Percentiles rank a stretch among this genome's conserved stretches.
Conservation (phyloP, 2,113 vertebrate species). For the Eretmochelys imbricata region DNA sequence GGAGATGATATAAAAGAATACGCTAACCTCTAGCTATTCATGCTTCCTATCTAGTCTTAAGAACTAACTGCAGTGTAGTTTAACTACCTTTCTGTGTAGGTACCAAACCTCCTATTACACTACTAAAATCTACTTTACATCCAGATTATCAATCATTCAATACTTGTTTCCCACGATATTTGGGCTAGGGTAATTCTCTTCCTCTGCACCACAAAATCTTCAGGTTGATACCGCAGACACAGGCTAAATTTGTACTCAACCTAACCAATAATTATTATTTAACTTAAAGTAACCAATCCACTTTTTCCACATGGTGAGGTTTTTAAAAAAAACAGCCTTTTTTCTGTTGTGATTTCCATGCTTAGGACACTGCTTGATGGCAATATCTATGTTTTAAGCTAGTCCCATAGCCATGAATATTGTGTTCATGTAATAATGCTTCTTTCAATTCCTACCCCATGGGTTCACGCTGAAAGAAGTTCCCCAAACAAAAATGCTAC, state of each 20-base stretch:
- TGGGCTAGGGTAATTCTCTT: not conserved
- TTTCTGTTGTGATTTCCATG: not conserved
- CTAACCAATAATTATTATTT: not conserved
- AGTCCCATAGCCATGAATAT: not conserved
- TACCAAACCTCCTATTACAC: not conserved
- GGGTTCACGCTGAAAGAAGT: conserved; percentile 12
- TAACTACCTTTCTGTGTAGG: not conserved
- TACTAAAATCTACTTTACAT: not conserved
- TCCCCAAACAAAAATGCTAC: not conserved
- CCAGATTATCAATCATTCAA: not conserved
- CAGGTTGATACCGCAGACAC: not conserved
- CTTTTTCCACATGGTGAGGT: not conserved
- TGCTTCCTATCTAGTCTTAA: not conserved
- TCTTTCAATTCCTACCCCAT: not conserved
- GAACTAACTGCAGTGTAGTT: not conserved
- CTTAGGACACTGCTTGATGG: not conserved
- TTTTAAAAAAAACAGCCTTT: not conserved
- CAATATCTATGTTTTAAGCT: not conserved
- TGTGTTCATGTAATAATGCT: not conserved
- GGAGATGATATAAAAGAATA: not conserved
- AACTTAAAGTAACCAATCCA: not conserved
- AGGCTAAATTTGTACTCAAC: not conserved
- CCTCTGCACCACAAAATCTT: not conserved
- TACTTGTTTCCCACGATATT: not conserved
- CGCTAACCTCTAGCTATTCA: not conserved